These are phyloP conservation scores for Pelobates cultripes DNA, from an alignment of 2,797 vertebrate genomes.

Conservation along the genomic window DNA sequence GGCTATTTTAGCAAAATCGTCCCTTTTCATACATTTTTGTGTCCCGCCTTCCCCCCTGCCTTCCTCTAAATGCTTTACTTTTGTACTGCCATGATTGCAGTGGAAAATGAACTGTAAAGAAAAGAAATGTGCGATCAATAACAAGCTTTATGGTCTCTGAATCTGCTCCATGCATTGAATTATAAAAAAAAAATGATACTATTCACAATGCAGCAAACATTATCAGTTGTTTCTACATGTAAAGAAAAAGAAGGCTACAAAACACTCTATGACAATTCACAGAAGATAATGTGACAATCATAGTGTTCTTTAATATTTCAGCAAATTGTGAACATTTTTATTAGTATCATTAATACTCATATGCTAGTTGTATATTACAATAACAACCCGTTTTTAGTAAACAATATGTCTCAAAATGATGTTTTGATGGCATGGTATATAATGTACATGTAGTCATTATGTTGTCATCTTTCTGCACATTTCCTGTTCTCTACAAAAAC, in stretches of 20 bases:
- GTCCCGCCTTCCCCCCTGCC: neutral
- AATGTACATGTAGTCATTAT: neutral
- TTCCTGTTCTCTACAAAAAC: no score
- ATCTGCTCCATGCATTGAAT: conserved; percentile 41
- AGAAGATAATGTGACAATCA: neutral
- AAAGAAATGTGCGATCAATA: conserved; percentile 38
- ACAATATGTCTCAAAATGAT: neutral
- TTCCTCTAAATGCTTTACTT: conserved; percentile 15
- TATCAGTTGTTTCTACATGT: conserved; percentile 19
- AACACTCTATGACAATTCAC: conserved; percentile 9
- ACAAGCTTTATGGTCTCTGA: conserved; percentile 18
- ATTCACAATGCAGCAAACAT: conserved; percentile 27
- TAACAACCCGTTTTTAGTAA: neutral
- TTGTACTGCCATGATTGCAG: conserved; percentile 32
- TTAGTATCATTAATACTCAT: neutral
- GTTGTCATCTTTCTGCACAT: no score
- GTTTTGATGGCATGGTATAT: neutral
- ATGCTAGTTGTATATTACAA: neutral
- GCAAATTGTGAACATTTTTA: neutral
- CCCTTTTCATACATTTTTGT: conserved; percentile 9
- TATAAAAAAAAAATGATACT: conserved; percentile 32
- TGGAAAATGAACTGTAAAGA: conserved; percentile 32
- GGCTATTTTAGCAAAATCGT: neutral
- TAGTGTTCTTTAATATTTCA: neutral
- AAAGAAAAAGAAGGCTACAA: conserved; percentile 18